Conservation (phyloP, 35 echinoderm and acorn worm genomes). For the Amphiura filiformis region DNA sequence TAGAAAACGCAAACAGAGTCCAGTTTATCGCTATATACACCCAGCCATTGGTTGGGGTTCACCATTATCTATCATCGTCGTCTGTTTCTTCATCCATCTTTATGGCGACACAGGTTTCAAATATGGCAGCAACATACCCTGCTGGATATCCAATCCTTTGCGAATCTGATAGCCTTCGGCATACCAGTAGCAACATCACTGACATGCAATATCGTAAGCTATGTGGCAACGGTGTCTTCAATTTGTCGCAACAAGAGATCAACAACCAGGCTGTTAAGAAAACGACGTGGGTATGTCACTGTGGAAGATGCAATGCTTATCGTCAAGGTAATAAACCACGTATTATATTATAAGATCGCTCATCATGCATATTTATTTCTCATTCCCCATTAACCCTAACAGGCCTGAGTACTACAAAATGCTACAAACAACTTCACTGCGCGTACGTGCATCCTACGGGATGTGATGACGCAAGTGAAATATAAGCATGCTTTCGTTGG, state of each 20-base stretch:
- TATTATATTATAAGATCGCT: no score
- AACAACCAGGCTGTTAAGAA: neutral
- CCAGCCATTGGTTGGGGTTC: neutral
- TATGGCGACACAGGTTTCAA: neutral
- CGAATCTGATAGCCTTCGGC: neutral
- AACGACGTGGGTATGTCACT: neutral
- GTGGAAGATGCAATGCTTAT: neutral
- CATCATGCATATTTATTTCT: no score
- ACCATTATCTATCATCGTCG: neutral
- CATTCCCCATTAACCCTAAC: no score
- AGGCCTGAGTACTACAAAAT: no score
- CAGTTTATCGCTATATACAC: neutral
- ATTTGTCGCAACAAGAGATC: neutral
- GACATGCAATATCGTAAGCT: neutral
- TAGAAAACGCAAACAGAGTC: neutral
- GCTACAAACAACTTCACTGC: no score
- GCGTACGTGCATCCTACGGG: no score
- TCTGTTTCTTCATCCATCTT: neutral
- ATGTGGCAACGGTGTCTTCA: neutral
- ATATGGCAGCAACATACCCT: neutral
- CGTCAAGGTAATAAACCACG: neutral
- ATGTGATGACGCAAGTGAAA: no score
- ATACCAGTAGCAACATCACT: neutral
- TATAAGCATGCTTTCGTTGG: no score
- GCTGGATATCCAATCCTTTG: neutral